Percentiles rank a stretch among this genome's conserved stretches.
These are phyloP conservation scores for Archips xylosteana DNA, from an alignment of 2,888 invertebrate species.

Conservation along the genomic window DNA sequence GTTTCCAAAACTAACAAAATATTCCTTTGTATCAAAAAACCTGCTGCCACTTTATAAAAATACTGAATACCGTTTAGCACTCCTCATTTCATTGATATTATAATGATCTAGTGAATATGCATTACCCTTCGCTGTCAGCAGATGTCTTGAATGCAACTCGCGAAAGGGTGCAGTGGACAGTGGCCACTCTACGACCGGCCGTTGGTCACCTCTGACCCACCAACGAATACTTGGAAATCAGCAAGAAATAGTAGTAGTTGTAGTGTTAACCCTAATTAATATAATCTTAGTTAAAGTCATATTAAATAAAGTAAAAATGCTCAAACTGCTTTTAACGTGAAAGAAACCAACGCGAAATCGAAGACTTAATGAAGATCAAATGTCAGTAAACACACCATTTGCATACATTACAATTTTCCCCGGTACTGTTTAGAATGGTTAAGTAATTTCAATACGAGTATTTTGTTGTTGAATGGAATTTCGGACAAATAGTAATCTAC, in stretches of 20 bases:
- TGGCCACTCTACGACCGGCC: conserved; percentile 20
- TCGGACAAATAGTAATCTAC: not conserved
- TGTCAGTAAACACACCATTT: conserved; percentile 33
- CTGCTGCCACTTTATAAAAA: not conserved
- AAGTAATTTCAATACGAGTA: not conserved
- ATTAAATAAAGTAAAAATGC: not conserved
- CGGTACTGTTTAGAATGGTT: conserved; percentile 14
- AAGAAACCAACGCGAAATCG: conserved; percentile 26
- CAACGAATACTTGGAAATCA: conserved; percentile 10
- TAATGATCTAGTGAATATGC: conserved; percentile 22
- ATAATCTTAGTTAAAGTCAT: not conserved
- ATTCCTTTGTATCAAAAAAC: not conserved
- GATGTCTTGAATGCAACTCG: conserved; percentile 41
- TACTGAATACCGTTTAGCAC: conserved; percentile 13
- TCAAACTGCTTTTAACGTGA: not conserved
- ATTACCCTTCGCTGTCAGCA: conserved; percentile 29
- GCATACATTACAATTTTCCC: conserved; percentile 28
- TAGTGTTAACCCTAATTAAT: not conserved
- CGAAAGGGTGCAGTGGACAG: conserved; percentile 41
- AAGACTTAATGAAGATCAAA: conserved; percentile 36
- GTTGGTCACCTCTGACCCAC: conserved; percentile 39
- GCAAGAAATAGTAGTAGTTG: not conserved
- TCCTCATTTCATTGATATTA: conserved; percentile 15
- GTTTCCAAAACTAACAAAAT: too few relatives aligned
- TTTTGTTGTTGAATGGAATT: not conserved